Evolutionary conservation across 1,140 invertebrate species (phyloP).

Genomic region (Heliconius hewitsoni): DNA sequence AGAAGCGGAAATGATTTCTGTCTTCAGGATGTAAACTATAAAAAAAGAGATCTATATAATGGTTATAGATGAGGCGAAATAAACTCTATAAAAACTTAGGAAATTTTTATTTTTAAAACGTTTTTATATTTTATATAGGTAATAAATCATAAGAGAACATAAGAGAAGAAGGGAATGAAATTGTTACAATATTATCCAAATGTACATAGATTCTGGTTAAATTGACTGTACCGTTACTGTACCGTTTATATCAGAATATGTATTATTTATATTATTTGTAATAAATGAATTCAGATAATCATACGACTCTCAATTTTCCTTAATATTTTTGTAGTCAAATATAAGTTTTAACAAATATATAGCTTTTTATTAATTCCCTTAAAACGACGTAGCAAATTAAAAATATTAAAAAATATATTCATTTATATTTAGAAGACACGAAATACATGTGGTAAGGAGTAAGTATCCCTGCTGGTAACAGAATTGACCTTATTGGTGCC

Average conservation of each 20-base stretch:
- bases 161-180: constrained; percentile 25
- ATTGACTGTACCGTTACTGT: constrained; percentile 39
- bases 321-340: constrained; percentile 54
- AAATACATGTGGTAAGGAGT: no score
- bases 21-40: constrained; percentile 46
- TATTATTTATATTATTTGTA: constrained; percentile 75
- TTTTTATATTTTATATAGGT: constrained; percentile 51
- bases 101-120: constrained; percentile 51
- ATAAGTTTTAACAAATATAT: constrained; percentile 57
- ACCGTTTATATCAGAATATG: constrained; percentile 54
- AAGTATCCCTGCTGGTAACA: no score
- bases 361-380: constrained; percentile 39
- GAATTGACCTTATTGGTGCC: no score
- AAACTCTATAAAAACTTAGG: constrained; percentile 43
- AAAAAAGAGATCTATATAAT: constrained; percentile 46
- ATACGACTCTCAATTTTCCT: constrained; percentile 54
- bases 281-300: constrained; percentile 58
- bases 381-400: background rate
- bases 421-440: no score
- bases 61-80: constrained; percentile 47
- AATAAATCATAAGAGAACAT: constrained; percentile 38
- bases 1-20: constrained; percentile 61
- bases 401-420: no score
- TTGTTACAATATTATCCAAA: constrained; percentile 35
- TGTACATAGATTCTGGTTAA: constrained; percentile 40